A percentile compares a stretch with the other conserved stretches of the same genome.
Evolutionary conservation across 2,797 vertebrate species (phyloP).

Genomic region (Scleropages formosus): DNA sequence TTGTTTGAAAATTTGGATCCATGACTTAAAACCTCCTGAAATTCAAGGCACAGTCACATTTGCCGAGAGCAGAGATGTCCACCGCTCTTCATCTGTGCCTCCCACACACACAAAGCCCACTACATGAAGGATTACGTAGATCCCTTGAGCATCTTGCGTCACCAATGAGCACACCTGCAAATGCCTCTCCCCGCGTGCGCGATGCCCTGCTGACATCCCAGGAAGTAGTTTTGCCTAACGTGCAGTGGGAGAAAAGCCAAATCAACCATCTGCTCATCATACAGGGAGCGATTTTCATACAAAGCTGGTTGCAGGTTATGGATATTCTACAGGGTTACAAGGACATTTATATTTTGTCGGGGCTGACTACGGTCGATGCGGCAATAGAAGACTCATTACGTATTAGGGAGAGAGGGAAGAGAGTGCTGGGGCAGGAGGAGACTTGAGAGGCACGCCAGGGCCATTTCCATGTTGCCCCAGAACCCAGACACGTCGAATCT

Average conservation of each 20-base stretch:
- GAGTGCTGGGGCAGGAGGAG: not conserved
- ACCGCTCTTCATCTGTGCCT: not conserved
- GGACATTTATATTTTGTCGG: not conserved
- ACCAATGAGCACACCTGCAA: not conserved
- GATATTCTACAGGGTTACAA: conserved; percentile 56
- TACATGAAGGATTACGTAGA: not conserved
- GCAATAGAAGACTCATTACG: not conserved
- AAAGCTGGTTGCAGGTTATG: not conserved
- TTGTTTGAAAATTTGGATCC: not conserved
- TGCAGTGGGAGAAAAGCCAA: not conserved
- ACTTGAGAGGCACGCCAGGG: not conserved
- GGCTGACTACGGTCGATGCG: not conserved
- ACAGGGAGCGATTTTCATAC: not conserved
- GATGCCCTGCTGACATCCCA: not conserved
- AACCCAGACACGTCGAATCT: not conserved
- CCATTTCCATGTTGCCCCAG: not conserved
- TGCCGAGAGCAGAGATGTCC: not conserved
- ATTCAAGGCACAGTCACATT: not conserved
- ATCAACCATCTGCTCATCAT: not conserved
- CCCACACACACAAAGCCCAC: not conserved
- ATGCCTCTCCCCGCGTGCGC: no score
- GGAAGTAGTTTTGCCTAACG: not conserved
- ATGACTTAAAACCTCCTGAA: not conserved
- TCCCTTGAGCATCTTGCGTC: not conserved
- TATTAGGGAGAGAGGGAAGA: not conserved